Conservation (phyloP, 2,797 vertebrate genomes). For the Spea hammondii region DNA sequence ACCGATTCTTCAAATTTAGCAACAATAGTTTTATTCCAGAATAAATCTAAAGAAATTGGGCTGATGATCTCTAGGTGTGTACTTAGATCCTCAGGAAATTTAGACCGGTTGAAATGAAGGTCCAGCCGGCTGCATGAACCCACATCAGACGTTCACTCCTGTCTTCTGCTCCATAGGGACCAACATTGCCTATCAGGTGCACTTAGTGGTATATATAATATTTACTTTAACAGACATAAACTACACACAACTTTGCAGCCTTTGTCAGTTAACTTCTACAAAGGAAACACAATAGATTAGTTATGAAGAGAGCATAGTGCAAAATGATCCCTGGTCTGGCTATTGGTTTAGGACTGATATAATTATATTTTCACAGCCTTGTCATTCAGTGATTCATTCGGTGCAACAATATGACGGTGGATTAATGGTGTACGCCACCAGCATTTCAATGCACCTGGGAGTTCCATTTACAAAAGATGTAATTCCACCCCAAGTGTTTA, state of each 20-base stretch:
- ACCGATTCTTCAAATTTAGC: too few relatives aligned
- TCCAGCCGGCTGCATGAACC: too few relatives aligned
- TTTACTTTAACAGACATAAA: slow-evolving; percentile 32
- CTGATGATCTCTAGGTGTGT: too few relatives aligned
- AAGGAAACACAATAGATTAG: slow-evolving; percentile 41
- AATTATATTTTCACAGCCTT: slow-evolving; percentile 51
- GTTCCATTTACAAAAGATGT: slow-evolving; percentile 49
- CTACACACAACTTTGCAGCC: slow-evolving; percentile 32
- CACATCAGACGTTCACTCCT: too few relatives aligned
- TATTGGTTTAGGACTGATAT: slow-evolving; percentile 44
- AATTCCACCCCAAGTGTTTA: slow-evolving; percentile 44
- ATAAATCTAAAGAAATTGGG: too few relatives aligned
- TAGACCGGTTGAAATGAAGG: too few relatives aligned
- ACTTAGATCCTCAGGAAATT: too few relatives aligned
- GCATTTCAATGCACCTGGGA: slow-evolving; percentile 52
- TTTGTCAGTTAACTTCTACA: slow-evolving; percentile 42
- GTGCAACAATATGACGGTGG: slow-evolving; percentile 40
- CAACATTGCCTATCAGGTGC: neutral
- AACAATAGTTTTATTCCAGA: too few relatives aligned
- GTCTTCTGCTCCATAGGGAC: neutral
- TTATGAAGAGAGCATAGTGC: slow-evolving; percentile 45
- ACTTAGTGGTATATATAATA: neutral
- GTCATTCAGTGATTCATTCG: slow-evolving; percentile 46
- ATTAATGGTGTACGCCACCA: slow-evolving; percentile 49
- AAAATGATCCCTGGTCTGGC: slow-evolving; percentile 48